phyloP scores from a whole-genome alignment of 2,888 invertebrate species.

The Pycnomerus fuliginosus region DNA sequence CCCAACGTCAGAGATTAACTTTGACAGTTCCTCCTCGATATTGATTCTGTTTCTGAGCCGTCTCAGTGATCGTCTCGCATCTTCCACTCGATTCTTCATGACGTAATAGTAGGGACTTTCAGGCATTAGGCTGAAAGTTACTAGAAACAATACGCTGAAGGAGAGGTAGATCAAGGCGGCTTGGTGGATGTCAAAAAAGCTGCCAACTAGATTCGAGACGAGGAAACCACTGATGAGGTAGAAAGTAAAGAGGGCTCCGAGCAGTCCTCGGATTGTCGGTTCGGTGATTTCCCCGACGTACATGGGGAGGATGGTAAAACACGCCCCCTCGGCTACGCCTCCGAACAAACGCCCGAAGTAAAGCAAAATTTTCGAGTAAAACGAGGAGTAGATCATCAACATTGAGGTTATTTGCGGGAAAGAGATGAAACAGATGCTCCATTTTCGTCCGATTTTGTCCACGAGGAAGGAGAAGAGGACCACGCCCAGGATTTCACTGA shows the following conservation, averaged over 20 bases:
- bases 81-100: constrained; percentile 2
- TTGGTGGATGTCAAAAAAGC: constrained; percentile 29
- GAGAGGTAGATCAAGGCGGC: constrained; percentile 1
- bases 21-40: constrained; percentile 1
- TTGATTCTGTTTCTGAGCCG: background rate
- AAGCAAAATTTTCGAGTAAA: constrained; percentile 8
- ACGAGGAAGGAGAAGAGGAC: constrained; percentile 24
- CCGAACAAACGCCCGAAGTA: constrained; percentile 40
- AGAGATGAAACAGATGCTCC: constrained; percentile 27
- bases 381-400: constrained; percentile 27
- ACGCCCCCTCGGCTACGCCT: constrained; percentile 58
- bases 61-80: constrained; percentile 1
- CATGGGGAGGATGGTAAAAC: constrained; percentile 55
- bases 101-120: constrained; percentile 8
- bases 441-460: constrained; percentile 33
- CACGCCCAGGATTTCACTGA: constrained; percentile 33
- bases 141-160: background rate
- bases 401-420: constrained; percentile 28
- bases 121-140: constrained; percentile 1
- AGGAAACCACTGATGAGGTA: no score
- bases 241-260: constrained; percentile 63
- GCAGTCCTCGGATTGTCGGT: constrained; percentile 58
- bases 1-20: background rate
- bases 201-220: constrained; percentile 62
- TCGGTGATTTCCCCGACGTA: constrained; percentile 64